phyloP scores from a whole-genome alignment of 1,140 invertebrate species.

The Metopolophium dirhodum region DNA sequence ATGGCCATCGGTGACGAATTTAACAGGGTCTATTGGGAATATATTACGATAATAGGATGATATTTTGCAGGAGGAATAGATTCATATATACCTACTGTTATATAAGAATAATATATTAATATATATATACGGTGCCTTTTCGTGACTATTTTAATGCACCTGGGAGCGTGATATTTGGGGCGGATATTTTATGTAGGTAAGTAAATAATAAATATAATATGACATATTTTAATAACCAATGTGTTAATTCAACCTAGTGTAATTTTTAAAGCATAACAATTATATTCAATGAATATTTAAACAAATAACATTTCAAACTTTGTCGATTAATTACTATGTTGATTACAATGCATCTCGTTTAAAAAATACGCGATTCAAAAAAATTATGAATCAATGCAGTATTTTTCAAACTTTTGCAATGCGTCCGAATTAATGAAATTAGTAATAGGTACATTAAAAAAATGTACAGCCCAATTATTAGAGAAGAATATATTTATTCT shows the following conservation, averaged over 20 bases:
- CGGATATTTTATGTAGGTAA: neutral
- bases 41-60: neutral
- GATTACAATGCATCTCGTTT: too few species aligned
- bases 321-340: too few species aligned
- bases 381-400: too few species aligned
- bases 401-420: too few species aligned
- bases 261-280: too few species aligned
- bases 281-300: too few species aligned
- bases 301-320: too few species aligned
- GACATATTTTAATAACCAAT: neutral
- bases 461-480: neutral
- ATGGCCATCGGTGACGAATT: neutral
- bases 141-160: neutral
- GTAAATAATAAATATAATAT: neutral
- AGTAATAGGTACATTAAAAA: neutral
- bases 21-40: slow-evolving; percentile 35
- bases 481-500: neutral
- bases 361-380: too few species aligned
- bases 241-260: too few species aligned
- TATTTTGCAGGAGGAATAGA: neutral
- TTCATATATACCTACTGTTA: neutral
- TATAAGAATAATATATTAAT: neutral
- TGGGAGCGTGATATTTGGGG: neutral
- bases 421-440: too few species aligned
- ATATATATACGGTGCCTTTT: neutral